Evolutionary conservation across 2,113 vertebrate genomes (phyloP), one percentile per base, ranked within the genome.

Genomic region (Mellivora capensis): DNA sequence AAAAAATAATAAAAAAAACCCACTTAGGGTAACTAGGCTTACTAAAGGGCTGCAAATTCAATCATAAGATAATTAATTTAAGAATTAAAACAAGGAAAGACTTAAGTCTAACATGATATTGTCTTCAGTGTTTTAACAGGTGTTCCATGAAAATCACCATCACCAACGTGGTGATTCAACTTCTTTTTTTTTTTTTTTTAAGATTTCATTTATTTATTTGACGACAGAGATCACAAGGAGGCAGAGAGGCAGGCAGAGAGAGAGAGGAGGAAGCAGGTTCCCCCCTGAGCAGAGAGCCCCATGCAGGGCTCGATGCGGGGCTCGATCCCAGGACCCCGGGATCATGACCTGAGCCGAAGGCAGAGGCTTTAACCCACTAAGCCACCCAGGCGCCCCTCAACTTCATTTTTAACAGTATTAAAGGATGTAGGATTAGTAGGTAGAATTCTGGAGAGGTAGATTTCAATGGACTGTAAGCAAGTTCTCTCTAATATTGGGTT

Each of bases 51-150:
- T 91, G 14, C 29, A 76, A 80, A 72, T 90, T 87, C 69, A 39
- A 69, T 72, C 52, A 72, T 42, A 49, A 57, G 29, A 91, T 47
- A 64, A 93, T 67, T 20, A 49, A 69, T 49, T 76, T n/a, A 85
- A 82, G 52, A 97, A 77, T 3, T 77, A 57, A 95, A 93, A 91
- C 14, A 44, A 95, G n/a, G 94, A 39, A 91, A 83, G 61, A 74
- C 49, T 82, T 61, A 61, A 76, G 6, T 61, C 52, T 89, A 44
- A 25, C 34, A 83, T 84, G 37, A 34, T 44, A 61, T 37, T 86
- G 20, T 69, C 52, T 94, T 72, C 34, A 49, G 91, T 64, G 21
- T 84, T 89, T 84, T 27, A 88, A 62, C 49, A 74, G n/a, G 15
- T 74, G 47, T 64, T 80, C 76, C 71, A n/a, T 57, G 82, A 88